These are phyloP conservation scores for Paradisaea rubra DNA, from an alignment of 2,113 vertebrate species.

Conservation along the genomic window DNA sequence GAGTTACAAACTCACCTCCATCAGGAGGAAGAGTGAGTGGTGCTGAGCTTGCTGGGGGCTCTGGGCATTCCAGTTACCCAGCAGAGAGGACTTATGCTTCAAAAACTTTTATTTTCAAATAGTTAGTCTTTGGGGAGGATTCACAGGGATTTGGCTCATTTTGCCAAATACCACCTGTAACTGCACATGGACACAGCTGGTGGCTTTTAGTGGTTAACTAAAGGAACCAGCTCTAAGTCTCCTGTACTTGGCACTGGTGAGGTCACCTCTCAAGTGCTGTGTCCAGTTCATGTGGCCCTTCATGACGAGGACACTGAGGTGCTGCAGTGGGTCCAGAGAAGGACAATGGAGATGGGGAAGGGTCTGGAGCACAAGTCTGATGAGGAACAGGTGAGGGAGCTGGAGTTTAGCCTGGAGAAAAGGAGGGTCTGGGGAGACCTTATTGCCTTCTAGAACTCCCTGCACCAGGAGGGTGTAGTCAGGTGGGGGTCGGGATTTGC, in stretches of 20 bases:
- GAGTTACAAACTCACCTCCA: background rate
- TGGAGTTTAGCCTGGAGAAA: background rate
- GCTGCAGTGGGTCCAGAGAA: background rate
- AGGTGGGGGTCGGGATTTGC: too few species aligned
- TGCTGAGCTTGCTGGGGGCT: background rate
- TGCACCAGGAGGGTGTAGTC: too few species aligned
- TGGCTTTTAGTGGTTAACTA: background rate
- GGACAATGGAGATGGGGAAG: background rate
- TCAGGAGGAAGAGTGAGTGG: too few species aligned
- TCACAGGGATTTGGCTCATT: background rate
- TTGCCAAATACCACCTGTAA: background rate
- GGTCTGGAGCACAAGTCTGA: background rate
- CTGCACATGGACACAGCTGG: fast-evolving
- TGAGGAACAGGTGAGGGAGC: background rate
- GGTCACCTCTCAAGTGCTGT: background rate
- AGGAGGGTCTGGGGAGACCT: background rate
- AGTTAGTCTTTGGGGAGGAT: too few species aligned
- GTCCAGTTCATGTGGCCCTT: background rate
- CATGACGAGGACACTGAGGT: background rate
- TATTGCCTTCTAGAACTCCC: background rate
- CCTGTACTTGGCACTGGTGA: background rate
- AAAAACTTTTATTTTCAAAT: background rate
- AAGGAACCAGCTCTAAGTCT: background rate
- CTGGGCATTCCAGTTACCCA: fast-evolving
- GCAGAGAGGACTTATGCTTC: background rate